Conservation (phyloP, 2,888 invertebrate species). For the Unio pictorum region DNA sequence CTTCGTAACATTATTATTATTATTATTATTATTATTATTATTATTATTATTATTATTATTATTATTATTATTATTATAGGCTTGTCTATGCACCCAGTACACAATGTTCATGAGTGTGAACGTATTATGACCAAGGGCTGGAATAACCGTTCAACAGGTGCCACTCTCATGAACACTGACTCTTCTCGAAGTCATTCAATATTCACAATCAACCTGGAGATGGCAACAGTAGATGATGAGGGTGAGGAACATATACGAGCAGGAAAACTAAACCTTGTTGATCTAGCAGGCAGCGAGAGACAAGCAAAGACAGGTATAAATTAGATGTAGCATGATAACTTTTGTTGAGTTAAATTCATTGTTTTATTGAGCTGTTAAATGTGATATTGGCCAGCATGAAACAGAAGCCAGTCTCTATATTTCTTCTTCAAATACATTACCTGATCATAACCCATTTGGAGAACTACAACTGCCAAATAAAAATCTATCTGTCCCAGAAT, state of each 20-base stretch:
- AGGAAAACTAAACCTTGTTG: slow-evolving; percentile 88
- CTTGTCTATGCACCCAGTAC: slow-evolving; percentile 83
- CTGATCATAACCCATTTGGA: too few relatives aligned
- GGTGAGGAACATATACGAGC: slow-evolving; percentile 77
- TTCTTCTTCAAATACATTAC: neutral
- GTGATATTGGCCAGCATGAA: too few relatives aligned
- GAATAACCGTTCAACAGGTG: slow-evolving; percentile 85
- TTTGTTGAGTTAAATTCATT: neutral
- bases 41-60: neutral
- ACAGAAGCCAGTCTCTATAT: too few relatives aligned
- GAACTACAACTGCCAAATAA: too few relatives aligned
- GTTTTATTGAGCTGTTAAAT: neutral
- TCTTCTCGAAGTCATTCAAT: slow-evolving; percentile 89
- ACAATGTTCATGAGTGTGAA: slow-evolving; percentile 84
- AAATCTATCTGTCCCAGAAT: too few relatives aligned
- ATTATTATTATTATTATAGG: slow-evolving; percentile 70
- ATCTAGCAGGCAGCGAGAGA: slow-evolving; percentile 90
- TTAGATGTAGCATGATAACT: neutral
- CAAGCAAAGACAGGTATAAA: slow-evolving; percentile 81
- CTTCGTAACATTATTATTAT: too few relatives aligned
- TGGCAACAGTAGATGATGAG: slow-evolving; percentile 77
- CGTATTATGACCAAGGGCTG: slow-evolving; percentile 83
- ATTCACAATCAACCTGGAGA: slow-evolving; percentile 88
- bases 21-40: too few relatives aligned
- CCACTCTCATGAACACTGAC: slow-evolving; percentile 91